Evolutionary conservation across 2,797 vertebrate species (phyloP).

Genomic region (Acanthurus leucopareius): DNA sequence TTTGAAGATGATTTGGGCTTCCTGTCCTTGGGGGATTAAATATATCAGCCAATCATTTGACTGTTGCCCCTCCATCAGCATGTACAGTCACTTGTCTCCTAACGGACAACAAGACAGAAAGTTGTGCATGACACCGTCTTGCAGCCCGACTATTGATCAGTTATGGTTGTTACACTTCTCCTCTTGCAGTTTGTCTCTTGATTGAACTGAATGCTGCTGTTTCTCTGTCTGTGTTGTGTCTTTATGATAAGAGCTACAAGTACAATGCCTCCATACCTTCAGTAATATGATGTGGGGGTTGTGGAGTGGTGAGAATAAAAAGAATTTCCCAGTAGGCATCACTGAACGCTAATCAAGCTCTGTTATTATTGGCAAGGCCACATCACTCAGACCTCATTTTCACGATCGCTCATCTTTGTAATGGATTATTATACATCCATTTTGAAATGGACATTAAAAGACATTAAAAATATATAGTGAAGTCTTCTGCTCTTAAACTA

Average conservation of each 20-base stretch:
- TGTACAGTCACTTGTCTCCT: conserved; percentile 39
- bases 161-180: conserved; percentile 26
- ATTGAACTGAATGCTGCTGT: conserved; percentile 14
- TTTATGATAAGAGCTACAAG: conserved; percentile 12
- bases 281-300: conserved; percentile 24
- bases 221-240: conserved; percentile 29
- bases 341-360: conserved; percentile 55
- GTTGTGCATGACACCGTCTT: conserved; percentile 24
- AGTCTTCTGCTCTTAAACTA: conserved; percentile 21
- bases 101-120: conserved; percentile 43
- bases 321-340: conserved; percentile 51
- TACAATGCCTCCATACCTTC: conserved; percentile 4
- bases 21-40: conserved; percentile 80
- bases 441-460: conserved; percentile 27
- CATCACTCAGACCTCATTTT: conserved; percentile 57
- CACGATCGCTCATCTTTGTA: conserved; percentile 45
- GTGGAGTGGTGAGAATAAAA: conserved; percentile 18
- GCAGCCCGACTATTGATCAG: conserved; percentile 58
- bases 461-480: conserved; percentile 7
- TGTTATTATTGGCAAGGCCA: conserved; percentile 56
- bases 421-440: conserved; percentile 43
- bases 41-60: conserved; percentile 68
- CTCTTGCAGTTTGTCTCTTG: conserved; percentile 30
- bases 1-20: conserved; percentile 78
- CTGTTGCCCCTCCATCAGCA: conserved; percentile 46